These are phyloP conservation scores for Emmelina monodactyla DNA, from an alignment of 2,888 invertebrate species.

Conservation along the genomic window DNA sequence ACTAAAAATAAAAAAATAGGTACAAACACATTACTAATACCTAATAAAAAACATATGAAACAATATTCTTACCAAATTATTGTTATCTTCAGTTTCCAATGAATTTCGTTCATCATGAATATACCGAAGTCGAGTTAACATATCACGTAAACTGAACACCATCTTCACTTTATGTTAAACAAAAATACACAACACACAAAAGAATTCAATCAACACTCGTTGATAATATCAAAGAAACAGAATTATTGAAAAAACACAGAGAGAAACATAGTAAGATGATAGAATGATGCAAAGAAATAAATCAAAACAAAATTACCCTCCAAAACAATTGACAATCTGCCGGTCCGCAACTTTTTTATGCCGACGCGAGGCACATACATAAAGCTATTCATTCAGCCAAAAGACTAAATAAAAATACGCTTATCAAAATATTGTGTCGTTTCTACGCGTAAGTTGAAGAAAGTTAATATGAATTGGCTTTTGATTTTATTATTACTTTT, in stretches of 20 bases:
- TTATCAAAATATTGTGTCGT: too few relatives aligned
- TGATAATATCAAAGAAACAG: constrained; percentile 3
- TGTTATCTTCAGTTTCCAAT: constrained; percentile 22
- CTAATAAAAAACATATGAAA: too few relatives aligned
- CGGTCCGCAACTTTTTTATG: constrained; percentile 1
- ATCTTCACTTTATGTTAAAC: constrained; percentile 28
- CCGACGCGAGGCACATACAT: background rate
- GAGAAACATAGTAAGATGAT: background rate
- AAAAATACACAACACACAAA: constrained; percentile 16
- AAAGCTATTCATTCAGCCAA: background rate
- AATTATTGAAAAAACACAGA: background rate
- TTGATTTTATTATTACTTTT: too few relatives aligned
- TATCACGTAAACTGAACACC: constrained; percentile 51
- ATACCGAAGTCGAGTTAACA: constrained; percentile 43
- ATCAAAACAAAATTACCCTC: constrained; percentile 16
- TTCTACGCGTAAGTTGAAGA: too few relatives aligned
- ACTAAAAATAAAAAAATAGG: too few relatives aligned
- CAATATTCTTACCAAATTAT: constrained; percentile 14
- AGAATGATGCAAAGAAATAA: background rate
- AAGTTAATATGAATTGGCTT: too few relatives aligned
- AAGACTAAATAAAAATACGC: too few relatives aligned
- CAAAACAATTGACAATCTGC: constrained; percentile 14
- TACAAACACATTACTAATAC: too few relatives aligned
- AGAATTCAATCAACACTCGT: constrained; percentile 13
- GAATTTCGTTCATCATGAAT: constrained; percentile 41